A percentile compares a stretch with the other conserved stretches of the same genome.
phyloP scores from a whole-genome alignment of 2,797 vertebrate species.

The Periparus ater region DNA sequence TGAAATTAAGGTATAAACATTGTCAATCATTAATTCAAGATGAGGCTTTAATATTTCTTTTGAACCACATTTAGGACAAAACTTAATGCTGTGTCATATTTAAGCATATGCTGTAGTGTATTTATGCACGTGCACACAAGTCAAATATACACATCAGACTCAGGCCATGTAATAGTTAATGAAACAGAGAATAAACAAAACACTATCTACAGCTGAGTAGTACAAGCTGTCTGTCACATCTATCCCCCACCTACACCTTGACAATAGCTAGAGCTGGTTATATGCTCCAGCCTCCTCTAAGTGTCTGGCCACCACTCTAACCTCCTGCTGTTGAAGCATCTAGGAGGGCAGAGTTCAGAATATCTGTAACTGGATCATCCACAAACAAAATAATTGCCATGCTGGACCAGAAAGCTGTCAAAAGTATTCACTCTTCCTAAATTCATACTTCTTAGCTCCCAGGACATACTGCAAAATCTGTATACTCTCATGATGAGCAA shows the following conservation, averaged over 20 bases:
- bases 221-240: not conserved
- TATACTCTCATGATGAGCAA: not conserved
- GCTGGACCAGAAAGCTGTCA: not conserved
- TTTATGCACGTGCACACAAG: not conserved
- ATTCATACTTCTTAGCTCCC: not conserved
- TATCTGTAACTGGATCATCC: not conserved
- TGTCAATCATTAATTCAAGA: not conserved
- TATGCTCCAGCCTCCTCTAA: not conserved
- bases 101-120: not conserved
- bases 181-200: not conserved
- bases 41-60: not conserved
- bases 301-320: not conserved
- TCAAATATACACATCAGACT: not conserved
- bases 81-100: rapidly evolving
- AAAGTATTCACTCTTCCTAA: not conserved
- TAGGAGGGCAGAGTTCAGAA: not conserved
- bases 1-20: not conserved
- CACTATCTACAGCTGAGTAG: not conserved
- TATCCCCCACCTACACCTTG: not conserved
- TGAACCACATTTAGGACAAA: not conserved
- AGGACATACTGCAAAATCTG: not conserved
- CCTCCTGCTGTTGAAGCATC: not conserved
- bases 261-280: not conserved
- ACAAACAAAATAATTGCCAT: not conserved
- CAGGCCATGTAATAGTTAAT: not conserved